Percentiles rank a stretch among this genome's conserved stretches.
phyloP scores from a whole-genome alignment of 2,888 invertebrate genomes.

The Ypsolopha sequella region DNA sequence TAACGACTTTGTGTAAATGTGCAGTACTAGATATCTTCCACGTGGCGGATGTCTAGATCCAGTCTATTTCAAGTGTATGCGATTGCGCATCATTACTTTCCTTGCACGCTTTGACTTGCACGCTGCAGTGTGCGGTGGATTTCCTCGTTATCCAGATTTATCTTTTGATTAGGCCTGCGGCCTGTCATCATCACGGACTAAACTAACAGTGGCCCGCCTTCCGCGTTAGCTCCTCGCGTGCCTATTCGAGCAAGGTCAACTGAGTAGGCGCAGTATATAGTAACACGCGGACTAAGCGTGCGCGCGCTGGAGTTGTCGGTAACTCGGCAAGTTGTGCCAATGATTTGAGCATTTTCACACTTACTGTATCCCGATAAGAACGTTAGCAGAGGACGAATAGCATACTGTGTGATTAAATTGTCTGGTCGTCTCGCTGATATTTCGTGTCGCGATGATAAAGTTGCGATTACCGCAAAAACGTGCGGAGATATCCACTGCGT shows the following conservation, averaged over 20 bases:
- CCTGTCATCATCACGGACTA: conserved; percentile 7
- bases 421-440: neutral
- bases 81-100: neutral
- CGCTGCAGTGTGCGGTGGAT: neutral
- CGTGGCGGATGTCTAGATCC: conserved; percentile 2
- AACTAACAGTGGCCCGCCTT: conserved; percentile 22
- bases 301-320: neutral
- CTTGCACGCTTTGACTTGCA: too few relatives aligned
- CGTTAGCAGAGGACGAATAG: too few relatives aligned
- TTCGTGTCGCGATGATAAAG: conserved; percentile 16
- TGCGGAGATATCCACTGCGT: conserved; percentile 26
- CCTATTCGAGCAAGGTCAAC: conserved; percentile 30
- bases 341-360: too few relatives aligned
- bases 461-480: conserved; percentile 13
- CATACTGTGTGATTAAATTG: too few relatives aligned
- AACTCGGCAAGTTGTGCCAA: too few relatives aligned
- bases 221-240: conserved; percentile 29
- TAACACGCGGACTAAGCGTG: conserved; percentile 30
- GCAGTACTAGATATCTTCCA: neutral
- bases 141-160: too few relatives aligned
- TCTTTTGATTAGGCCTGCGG: neutral
- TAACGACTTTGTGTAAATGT: neutral
- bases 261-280: conserved; percentile 12
- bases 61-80: neutral
- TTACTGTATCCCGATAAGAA: too few relatives aligned